Percentiles rank a stretch among this genome's conserved stretches.
Evolutionary conservation across 2,113 vertebrate species (phyloP).

Genomic region (Anhinga rufa): DNA sequence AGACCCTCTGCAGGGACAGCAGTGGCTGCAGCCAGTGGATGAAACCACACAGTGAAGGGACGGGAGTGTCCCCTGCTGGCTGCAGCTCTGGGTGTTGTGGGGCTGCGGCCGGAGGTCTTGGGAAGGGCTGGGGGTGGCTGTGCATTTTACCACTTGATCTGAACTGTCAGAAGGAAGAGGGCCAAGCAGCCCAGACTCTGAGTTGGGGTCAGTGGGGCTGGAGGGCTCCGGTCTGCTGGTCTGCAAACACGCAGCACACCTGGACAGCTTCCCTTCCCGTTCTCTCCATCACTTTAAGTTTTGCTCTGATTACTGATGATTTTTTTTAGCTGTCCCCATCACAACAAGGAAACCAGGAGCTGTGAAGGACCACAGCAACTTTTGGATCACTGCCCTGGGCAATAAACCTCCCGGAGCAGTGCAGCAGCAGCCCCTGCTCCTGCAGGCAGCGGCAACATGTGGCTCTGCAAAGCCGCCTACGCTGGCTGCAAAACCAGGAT

Average conservation of each 20-base stretch:
- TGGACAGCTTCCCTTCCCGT: not conserved
- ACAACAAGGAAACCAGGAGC: not conserved
- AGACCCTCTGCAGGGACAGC: not conserved
- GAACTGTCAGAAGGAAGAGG: not conserved
- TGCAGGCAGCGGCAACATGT: rapidly evolving
- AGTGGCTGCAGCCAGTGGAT: not conserved
- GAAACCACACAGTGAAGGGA: not conserved
- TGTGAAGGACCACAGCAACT: not conserved
- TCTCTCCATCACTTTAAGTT: not conserved
- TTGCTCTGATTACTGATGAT: not conserved
- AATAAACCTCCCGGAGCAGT: not conserved
- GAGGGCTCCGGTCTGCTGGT: not conserved
- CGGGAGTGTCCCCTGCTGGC: not conserved
- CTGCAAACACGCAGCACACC: not conserved
- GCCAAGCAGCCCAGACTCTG: not conserved
- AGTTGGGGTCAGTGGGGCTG: not conserved
- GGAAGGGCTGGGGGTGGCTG: not conserved
- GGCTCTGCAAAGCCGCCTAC: not conserved
- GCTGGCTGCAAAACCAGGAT: not conserved
- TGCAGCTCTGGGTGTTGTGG: not conserved
- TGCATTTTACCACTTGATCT: not conserved
- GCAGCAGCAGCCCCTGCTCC: not conserved
- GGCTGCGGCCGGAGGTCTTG: not conserved
- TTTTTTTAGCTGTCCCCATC: not conserved
- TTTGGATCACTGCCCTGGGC: not conserved